These are phyloP conservation scores for Apamea anceps DNA, from an alignment of 2,888 invertebrate species.

Conservation along the genomic window DNA sequence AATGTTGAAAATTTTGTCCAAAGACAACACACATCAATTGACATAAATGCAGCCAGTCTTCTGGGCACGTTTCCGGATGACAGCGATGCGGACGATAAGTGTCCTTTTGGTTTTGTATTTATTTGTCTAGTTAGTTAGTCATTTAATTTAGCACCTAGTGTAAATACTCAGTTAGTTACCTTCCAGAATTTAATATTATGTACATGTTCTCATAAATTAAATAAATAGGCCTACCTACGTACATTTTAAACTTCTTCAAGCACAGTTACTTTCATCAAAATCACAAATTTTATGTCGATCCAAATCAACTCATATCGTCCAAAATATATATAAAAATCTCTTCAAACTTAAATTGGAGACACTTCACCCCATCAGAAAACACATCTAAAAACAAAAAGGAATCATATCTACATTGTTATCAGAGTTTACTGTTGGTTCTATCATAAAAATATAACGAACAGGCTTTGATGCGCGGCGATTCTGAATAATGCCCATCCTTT, in stretches of 20 bases:
- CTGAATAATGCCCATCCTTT: constrained; percentile 62
- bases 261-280: constrained; percentile 10
- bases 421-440: constrained; percentile 58
- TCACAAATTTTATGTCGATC: constrained; percentile 6
- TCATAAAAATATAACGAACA: constrained; percentile 67
- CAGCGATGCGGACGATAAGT: no score
- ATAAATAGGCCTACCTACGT: background rate
- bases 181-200: no score
- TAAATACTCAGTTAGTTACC: no score
- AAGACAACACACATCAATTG: no score
- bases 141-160: no score
- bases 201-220: background rate
- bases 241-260: background rate
- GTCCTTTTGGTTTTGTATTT: no score
- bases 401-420: constrained; percentile 62
- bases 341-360: constrained; percentile 42
- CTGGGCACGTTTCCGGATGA: no score
- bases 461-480: constrained; percentile 64
- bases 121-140: no score
- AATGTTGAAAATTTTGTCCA: no score
- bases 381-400: constrained; percentile 55
- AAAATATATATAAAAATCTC: constrained; percentile 6
- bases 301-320: constrained; percentile 19
- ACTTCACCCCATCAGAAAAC: constrained; percentile 23
- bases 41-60: no score